phyloP scores from a whole-genome alignment of 1,140 invertebrate genomes.

The Octopus bimaculoides region DNA sequence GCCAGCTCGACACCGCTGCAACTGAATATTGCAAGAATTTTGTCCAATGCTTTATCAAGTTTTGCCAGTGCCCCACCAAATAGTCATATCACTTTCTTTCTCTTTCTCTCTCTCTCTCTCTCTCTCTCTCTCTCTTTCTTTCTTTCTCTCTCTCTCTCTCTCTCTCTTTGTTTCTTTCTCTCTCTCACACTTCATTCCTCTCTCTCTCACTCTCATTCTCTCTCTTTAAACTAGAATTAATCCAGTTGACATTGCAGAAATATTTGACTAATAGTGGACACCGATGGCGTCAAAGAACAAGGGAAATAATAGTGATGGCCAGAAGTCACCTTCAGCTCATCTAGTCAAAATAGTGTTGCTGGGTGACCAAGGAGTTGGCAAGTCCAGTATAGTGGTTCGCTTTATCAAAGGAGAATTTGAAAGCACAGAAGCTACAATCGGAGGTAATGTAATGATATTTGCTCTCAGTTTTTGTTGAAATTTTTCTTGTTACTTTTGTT shows the following conservation, averaged over 20 bases:
- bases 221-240: not conserved
- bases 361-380: constrained; percentile 98
- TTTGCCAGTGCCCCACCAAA: too few relatives aligned
- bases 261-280: too few relatives aligned
- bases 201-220: not conserved
- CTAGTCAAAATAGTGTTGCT: constrained; percentile 94
- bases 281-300: too few relatives aligned
- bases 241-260: too few relatives aligned
- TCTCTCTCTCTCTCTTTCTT: not conserved
- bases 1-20: too few relatives aligned
- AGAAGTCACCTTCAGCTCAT: not conserved
- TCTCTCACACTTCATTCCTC: not conserved
- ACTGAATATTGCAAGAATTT: too few relatives aligned
- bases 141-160: not conserved
- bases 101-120: not conserved
- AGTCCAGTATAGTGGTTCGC: constrained; percentile 96
- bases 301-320: too few relatives aligned
- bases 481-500: too few relatives aligned
- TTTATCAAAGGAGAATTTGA: constrained; percentile 99
- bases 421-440: constrained; percentile 99
- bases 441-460: constrained; percentile 62
- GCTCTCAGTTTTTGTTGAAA: too few relatives aligned
- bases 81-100: not conserved
- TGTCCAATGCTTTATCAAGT: too few relatives aligned
- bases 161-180: not conserved